phyloP scores from a whole-genome alignment of 1,140 invertebrate genomes.

The Neodiprion lecontei region DNA sequence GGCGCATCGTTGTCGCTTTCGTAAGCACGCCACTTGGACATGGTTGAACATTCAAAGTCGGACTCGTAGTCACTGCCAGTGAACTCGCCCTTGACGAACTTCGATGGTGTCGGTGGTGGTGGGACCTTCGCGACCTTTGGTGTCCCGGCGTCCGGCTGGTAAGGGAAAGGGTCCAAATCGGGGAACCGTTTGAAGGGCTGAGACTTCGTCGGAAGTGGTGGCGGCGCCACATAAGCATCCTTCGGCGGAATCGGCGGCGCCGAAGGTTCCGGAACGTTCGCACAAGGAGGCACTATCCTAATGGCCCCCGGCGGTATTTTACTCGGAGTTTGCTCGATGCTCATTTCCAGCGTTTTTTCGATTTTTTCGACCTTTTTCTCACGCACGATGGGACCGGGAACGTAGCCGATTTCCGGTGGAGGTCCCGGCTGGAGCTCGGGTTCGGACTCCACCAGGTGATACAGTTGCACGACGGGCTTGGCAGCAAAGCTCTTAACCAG shows the following conservation, averaged over 20 bases:
- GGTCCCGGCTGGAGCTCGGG: constrained; percentile 63
- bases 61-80: constrained; percentile 77
- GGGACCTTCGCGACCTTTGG: constrained; percentile 45
- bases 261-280: constrained; percentile 8
- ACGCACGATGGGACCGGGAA: constrained; percentile 53
- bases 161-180: constrained; percentile 65
- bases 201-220: constrained; percentile 53
- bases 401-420: constrained; percentile 71
- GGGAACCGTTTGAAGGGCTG: constrained; percentile 57
- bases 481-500: constrained; percentile 58
- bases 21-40: constrained; percentile 68
- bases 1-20: constrained; percentile 73
- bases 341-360: constrained; percentile 66
- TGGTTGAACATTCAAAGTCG: constrained; percentile 65
- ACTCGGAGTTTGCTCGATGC: constrained; percentile 61
- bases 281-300: constrained; percentile 56
- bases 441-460: constrained; percentile 30
- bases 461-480: constrained; percentile 40
- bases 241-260: constrained; percentile 55
- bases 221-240: constrained; percentile 54
- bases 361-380: constrained; percentile 66
- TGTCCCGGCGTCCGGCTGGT: constrained; percentile 30
- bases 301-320: constrained; percentile 64
- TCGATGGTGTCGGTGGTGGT: constrained; percentile 66
- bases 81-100: constrained; percentile 68